Conservation (phyloP, 2,113 vertebrate species). For the Hystrix cristata region DNA sequence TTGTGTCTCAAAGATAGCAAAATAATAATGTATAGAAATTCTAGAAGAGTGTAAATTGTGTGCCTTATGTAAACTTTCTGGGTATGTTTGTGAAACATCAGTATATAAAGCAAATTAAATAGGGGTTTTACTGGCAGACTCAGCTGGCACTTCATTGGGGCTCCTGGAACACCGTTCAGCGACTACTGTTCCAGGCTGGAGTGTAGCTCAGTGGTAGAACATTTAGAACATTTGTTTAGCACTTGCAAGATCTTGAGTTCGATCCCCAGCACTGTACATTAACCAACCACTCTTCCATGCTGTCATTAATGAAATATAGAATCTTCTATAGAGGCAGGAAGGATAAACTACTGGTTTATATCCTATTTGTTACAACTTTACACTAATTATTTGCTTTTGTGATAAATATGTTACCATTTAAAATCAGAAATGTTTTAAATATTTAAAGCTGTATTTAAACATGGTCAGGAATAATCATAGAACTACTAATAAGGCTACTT, state of each 20-base stretch:
- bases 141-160: accelerated
- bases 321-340: neutral
- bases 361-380: neutral
- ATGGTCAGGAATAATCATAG: neutral
- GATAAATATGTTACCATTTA: slow-evolving; percentile 18
- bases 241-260: neutral
- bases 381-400: neutral
- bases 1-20: slow-evolving; percentile 9
- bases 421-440: slow-evolving; percentile 55
- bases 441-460: neutral
- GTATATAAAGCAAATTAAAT: neutral
- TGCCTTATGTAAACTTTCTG: neutral
- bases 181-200: neutral
- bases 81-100: neutral
- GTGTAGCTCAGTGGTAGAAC: neutral
- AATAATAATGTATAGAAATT: neutral
- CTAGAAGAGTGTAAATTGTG: neutral
- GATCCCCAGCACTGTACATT: neutral
- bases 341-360: slow-evolving; percentile 4
- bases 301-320: neutral
- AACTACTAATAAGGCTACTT: neutral
- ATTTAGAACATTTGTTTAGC: neutral
- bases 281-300: neutral
- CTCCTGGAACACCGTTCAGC: neutral
- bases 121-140: neutral